Evolutionary conservation across 2,113 vertebrate species (phyloP).

Genomic region (Suricata suricatta): DNA sequence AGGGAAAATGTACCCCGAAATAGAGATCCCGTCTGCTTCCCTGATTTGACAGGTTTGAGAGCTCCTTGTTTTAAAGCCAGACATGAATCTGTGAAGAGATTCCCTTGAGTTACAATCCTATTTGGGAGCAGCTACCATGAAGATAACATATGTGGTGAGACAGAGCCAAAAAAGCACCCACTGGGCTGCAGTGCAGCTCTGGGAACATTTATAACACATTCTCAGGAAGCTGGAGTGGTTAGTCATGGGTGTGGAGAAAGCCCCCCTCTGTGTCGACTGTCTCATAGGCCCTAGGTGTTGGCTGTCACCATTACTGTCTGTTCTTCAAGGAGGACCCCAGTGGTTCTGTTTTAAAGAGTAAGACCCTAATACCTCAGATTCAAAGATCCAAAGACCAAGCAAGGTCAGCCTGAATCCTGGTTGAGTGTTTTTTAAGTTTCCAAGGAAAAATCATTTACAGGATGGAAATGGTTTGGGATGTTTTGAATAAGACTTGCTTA

Average conservation of each 20-base stretch:
- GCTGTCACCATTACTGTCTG: neutral
- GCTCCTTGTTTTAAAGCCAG: conserved; percentile 78
- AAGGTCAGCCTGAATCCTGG: neutral
- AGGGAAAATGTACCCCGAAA: conserved; percentile 52
- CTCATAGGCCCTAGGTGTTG: neutral
- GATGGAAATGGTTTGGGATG: neutral
- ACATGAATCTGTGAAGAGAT: conserved; percentile 73
- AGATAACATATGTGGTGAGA: conserved; percentile 75
- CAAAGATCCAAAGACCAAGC: neutral
- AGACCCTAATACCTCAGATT: neutral
- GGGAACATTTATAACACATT: conserved; percentile 66
- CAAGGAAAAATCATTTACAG: neutral
- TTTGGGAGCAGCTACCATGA: conserved; percentile 69
- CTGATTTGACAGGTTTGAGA: conserved; percentile 71
- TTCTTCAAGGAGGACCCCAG: neutral
- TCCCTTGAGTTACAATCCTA: conserved; percentile 73
- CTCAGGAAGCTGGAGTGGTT: conserved; percentile 60
- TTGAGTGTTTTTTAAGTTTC: neutral
- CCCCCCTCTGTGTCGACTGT: neutral
- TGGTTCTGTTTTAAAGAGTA: neutral
- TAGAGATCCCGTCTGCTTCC: conserved; percentile 67
- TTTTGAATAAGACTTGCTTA: neutral
- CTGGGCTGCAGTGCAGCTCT: conserved; percentile 8
- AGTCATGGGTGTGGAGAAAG: conserved; percentile 46
- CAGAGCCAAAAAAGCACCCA: conserved; percentile 69